Conservation (phyloP, 2,113 vertebrate species). For the Neodon shergylaensis region DNA sequence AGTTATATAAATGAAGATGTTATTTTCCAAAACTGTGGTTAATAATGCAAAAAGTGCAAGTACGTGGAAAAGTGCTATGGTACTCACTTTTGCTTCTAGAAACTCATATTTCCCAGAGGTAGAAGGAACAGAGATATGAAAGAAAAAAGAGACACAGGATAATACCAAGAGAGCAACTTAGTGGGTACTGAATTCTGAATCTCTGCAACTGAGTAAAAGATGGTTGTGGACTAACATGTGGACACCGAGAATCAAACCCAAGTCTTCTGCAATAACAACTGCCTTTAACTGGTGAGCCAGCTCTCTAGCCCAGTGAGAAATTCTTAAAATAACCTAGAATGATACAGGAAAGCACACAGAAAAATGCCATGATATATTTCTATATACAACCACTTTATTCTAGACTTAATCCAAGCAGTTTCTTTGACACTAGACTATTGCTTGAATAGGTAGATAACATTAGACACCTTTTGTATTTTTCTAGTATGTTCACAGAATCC, state of each 20-base stretch:
- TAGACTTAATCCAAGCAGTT: background rate
- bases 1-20: background rate
- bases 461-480: background rate
- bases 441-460: background rate
- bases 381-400: background rate
- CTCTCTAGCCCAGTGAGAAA: background rate
- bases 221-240: background rate
- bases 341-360: background rate
- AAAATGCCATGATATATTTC: background rate
- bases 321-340: background rate
- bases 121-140: too few species aligned
- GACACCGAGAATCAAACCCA: background rate
- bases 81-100: background rate
- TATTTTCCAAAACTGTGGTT: constrained; percentile 30
- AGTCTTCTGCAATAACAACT: background rate
- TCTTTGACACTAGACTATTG: background rate
- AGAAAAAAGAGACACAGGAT: too few species aligned
- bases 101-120: background rate
- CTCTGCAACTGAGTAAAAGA: background rate
- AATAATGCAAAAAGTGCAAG: constrained; percentile 20
- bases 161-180: too few species aligned
- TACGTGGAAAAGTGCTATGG: background rate
- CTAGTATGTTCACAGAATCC: background rate
- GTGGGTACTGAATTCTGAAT: too few species aligned
- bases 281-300: background rate